Evolutionary conservation across 2,113 vertebrate species (phyloP), one percentile per base, ranked within the genome.

Genomic region (Scortum barcoo): DNA sequence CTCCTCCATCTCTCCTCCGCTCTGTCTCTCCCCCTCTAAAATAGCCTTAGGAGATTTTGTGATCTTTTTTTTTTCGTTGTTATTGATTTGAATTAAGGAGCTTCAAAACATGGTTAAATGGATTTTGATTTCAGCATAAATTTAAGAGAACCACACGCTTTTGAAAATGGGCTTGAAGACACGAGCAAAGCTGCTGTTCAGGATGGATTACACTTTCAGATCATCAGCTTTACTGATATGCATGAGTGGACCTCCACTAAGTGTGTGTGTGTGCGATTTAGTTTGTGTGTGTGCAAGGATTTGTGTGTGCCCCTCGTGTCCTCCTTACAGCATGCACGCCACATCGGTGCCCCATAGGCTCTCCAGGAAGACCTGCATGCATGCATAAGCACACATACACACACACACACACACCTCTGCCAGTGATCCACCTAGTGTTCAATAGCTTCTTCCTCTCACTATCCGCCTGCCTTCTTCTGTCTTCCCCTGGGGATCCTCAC

Each of bases 181-280:
- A 71, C 3, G 4, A 57, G 76, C 62, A 65, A 80, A 86, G 81
- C 87, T 30, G 81, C 72, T 76, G 69, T 83, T 83, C 2, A 24
- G 73, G 66, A 84, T 66, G 85, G 88, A 92, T 93, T 89, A 88
- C 79, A 84, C 71, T 81, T 82, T 51, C 65, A 87, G 91, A 91
- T 91, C 76, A 89, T 89, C 83, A 85, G 80, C 87, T 92, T 87
- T 78, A 51, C 38, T 72, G 79, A 82, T 86, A 86, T 81, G 88
- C 78, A 86, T 71, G 85, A 88, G 83, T 88, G 84, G 84, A 78
- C 82, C 78, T 88, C 36, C 24, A 74, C 82, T 78, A 57, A 78
- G 72, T 48, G 30, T 68, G 72, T 20, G 30, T 69, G 53, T 78
- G 48, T 20, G 63, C 57, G 66, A 48, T 5, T 84, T 22, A 26